A percentile compares a stretch with the other conserved stretches of the same genome.
Conservation (phyloP, 2,888 invertebrate genomes). For the Prostheceraeus crozeri region DNA sequence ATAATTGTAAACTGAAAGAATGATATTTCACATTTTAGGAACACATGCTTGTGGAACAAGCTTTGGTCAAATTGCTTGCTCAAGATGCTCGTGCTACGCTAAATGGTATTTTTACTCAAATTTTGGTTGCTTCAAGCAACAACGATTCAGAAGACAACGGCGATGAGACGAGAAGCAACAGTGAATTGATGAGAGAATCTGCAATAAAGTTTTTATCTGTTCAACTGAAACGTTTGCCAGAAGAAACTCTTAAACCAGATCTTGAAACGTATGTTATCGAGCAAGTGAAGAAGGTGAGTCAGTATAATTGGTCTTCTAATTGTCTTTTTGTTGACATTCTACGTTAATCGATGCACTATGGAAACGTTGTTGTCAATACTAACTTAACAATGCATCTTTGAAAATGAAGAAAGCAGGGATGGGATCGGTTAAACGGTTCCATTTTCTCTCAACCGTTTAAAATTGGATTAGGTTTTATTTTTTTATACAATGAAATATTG, state of each 20-base stretch:
- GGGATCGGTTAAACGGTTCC: too few species aligned
- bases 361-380: too few species aligned
- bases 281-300: constrained; percentile 73
- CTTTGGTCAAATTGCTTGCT: constrained; percentile 12
- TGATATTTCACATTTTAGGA: constrained; percentile 47
- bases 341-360: too few species aligned
- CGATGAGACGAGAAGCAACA: constrained; percentile 62
- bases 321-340: too few species aligned
- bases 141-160: too few species aligned
- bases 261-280: constrained; percentile 74
- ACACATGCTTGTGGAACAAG: constrained; percentile 9
- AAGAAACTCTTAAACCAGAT: constrained; percentile 71
- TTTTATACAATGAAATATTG: too few species aligned
- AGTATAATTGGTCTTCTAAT: neutral
- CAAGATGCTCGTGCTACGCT: constrained; percentile 60
- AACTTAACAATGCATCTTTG: too few species aligned
- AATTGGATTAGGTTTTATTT: too few species aligned
- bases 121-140: too few species aligned
- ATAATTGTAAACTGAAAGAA: too few species aligned
- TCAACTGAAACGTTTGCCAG: constrained; percentile 71
- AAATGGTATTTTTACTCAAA: constrained; percentile 66
- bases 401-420: too few species aligned
- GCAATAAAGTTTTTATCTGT: constrained; percentile 68
- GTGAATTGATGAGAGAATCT: constrained; percentile 72
- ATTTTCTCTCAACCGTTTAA: too few species aligned